Conservation (phyloP, 2,797 vertebrate species). For the Sebastes iracundus region DNA sequence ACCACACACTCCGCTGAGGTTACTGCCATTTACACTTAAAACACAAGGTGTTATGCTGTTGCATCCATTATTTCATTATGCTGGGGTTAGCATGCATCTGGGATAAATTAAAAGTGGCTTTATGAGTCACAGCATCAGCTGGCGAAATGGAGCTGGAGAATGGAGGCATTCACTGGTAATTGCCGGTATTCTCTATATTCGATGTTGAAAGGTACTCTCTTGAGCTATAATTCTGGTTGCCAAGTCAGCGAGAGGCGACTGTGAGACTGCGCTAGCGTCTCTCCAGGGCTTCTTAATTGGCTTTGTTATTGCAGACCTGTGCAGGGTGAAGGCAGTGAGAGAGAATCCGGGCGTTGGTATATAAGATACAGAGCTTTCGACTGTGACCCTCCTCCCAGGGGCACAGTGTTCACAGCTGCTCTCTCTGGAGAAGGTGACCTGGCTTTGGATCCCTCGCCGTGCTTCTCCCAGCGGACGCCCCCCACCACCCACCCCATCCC, state of each 20-base stretch:
- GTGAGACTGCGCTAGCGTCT: conserved; percentile 62
- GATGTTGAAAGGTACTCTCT: conserved; percentile 76
- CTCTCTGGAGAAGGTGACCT: conserved; percentile 80
- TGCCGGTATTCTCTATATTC: conserved; percentile 70
- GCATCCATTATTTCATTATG: conserved; percentile 37
- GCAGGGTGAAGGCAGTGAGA: conserved; percentile 66
- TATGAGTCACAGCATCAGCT: conserved; percentile 63
- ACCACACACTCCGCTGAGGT: conserved; percentile 1
- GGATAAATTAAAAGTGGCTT: conserved; percentile 65
- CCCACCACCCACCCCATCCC: not conserved
- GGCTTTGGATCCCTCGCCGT: conserved; percentile 64
- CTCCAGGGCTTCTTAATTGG: conserved; percentile 83
- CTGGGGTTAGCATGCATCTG: conserved; percentile 42
- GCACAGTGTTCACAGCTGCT: conserved; percentile 77
- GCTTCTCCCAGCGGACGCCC: conserved; percentile 59
- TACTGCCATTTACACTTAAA: conserved; percentile 44
- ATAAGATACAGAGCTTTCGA: conserved; percentile 66
- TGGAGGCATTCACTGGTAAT: conserved; percentile 71
- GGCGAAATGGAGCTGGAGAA: conserved; percentile 48
- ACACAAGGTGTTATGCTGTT: conserved; percentile 28
- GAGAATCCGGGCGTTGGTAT: conserved; percentile 63
- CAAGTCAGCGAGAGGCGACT: conserved; percentile 78
- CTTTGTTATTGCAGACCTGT: conserved; percentile 82
- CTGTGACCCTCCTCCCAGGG: conserved; percentile 75
- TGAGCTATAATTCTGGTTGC: conserved; percentile 78